Evolutionary conservation across 35 echinoderm and acorn worm species (phyloP).

Genomic region (Chiridota heheva): DNA sequence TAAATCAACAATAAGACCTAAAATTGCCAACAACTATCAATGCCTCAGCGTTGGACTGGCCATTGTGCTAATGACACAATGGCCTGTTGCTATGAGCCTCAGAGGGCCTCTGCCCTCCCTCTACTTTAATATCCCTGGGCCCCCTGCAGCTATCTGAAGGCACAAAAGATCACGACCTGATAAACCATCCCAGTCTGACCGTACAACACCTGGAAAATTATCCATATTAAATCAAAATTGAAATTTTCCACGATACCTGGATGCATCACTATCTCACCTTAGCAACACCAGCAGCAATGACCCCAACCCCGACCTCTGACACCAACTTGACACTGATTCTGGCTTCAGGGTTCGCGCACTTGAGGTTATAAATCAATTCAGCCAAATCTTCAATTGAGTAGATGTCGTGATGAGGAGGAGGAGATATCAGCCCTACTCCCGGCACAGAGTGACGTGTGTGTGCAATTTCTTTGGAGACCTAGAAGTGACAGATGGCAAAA

Average conservation of each 20-base stretch:
- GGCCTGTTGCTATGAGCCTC: too few species aligned
- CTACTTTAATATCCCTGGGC: too few species aligned
- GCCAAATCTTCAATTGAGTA: slow-evolving; percentile 99
- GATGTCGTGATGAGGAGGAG: slow-evolving; percentile 97
- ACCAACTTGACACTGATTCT: slow-evolving; percentile 99
- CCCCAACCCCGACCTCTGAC: slow-evolving; percentile 97
- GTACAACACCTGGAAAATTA: too few species aligned
- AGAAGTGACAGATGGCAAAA: not conserved
- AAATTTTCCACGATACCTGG: too few species aligned
- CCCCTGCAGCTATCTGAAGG: not conserved
- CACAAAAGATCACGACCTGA: not conserved
- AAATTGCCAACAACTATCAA: too few species aligned
- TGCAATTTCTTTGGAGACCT: slow-evolving; percentile 89
- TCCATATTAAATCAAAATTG: too few species aligned
- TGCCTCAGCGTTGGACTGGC: too few species aligned
- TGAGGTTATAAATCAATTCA: slow-evolving; percentile 93
- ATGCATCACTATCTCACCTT: slow-evolving; percentile 66
- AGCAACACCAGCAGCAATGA: slow-evolving; percentile 92
- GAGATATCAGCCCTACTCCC: slow-evolving; percentile 90
- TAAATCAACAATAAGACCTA: too few species aligned
- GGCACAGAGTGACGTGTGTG: slow-evolving; percentile 84
- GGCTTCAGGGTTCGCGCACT: slow-evolving; percentile 93
- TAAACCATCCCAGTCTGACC: too few species aligned
- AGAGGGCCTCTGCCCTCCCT: too few species aligned
- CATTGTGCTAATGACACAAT: too few species aligned